A percentile compares a stretch with the other conserved stretches of the same genome.
Conservation (phyloP, 2,113 vertebrate genomes). For the Vulpes lagopus region DNA sequence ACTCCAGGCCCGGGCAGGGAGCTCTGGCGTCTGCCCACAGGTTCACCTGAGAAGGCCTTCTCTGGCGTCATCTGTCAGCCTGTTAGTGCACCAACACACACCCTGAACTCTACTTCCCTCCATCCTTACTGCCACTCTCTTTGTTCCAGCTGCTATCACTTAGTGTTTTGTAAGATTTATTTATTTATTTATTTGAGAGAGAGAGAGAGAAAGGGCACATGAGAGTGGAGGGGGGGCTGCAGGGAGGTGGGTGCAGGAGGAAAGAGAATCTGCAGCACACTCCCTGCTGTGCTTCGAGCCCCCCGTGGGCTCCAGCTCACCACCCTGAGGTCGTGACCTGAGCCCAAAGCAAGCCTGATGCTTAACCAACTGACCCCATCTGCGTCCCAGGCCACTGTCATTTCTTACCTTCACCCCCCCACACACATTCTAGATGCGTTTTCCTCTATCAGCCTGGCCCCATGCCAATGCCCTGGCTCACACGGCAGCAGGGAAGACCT, state of each 20-base stretch:
- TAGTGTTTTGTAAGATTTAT: not conserved
- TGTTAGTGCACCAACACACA: not conserved
- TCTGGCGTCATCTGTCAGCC: not conserved
- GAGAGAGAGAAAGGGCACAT: not conserved
- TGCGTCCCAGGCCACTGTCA: not conserved
- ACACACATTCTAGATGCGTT: not conserved
- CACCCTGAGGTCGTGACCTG: not conserved
- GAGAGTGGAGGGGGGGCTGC: rapidly evolving
- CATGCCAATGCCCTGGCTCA: not conserved
- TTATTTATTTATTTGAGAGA: not conserved
- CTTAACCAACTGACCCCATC: not conserved
- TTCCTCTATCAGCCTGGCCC: not conserved
- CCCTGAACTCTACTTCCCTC: not conserved
- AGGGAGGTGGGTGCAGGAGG: not conserved
- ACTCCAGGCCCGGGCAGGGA: not conserved
- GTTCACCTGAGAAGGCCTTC: not conserved
- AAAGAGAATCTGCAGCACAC: not conserved
- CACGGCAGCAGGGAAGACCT: not conserved
- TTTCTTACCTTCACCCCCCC: not conserved
- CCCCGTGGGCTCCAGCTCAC: not conserved
- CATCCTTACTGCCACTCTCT: not conserved
- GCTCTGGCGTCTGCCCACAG: not conserved
- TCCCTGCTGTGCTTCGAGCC: not conserved
- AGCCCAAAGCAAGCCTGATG: not conserved
- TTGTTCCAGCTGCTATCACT: not conserved